Evolutionary conservation across 2,888 invertebrate genomes (phyloP), one percentile per base, ranked within the genome.

Genomic region (Andrena bucephala): DNA sequence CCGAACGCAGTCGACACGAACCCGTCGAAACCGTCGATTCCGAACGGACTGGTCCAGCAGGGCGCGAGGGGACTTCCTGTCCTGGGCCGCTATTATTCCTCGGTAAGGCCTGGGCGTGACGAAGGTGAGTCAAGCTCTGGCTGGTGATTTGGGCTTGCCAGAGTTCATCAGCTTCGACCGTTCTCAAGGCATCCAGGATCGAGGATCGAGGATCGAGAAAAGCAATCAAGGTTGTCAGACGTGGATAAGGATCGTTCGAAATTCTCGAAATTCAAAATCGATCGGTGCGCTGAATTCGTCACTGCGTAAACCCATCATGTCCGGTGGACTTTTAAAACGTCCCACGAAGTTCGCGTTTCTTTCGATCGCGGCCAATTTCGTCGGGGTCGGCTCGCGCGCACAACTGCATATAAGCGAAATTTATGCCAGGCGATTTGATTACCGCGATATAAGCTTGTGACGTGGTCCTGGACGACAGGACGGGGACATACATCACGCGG

Each of bases 381-480:
- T 67, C 57, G 68, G 67, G 83, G 78, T 79, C 81, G 74, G 73
- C 74, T 87, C 77, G 81, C 77, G 87, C 89, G 90, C 90, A 92
- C 92, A 92, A 92, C 92, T 91, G 89, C 88, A 91, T 91, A 91
- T 90, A 90, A 85, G 88, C 86, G 81, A 91, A 92, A 92, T 93
- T 92, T 92, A 91, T 93, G 91, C 90, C 89, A 89, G 89, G 91
- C 90, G 93, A 93, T 93, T 94, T 93, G 94, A 94, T 93, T 94
- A 93, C 93, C 91, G 91, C 92, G 93, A 94, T 93, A 94, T 92
- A 92, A 93, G 92, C 90, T 92, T 93, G 24, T 57, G 93, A 93
- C 92, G 93, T 90, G 90, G 90, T 90, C 90, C 90, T 89, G 90
- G 91, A 91, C 88, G 92, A 93, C 92, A 92, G 92, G 92, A 92